Evolutionary conservation across 2,797 vertebrate species (phyloP).

Genomic region (Falco berigora): DNA sequence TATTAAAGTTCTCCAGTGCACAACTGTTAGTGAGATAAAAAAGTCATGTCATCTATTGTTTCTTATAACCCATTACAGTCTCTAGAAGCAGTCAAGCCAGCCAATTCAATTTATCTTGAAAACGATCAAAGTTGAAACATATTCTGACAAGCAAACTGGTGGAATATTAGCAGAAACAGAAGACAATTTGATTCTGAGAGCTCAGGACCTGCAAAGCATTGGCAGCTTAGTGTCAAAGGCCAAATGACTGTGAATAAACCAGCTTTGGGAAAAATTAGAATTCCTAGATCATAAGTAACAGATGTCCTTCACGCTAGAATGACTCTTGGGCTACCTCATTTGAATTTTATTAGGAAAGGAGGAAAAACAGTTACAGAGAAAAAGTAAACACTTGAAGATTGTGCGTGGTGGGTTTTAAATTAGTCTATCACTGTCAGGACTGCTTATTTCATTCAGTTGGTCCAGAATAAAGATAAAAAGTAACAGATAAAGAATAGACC

Average conservation of each 20-base stretch:
- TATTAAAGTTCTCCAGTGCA: slow-evolving; percentile 16
- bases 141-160: neutral
- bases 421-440: neutral
- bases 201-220: neutral
- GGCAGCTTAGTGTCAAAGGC: neutral
- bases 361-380: neutral
- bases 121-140: neutral
- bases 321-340: neutral
- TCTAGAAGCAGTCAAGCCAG: slow-evolving; percentile 13
- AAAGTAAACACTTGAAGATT: neutral
- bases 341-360: slow-evolving; percentile 20
- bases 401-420: neutral
- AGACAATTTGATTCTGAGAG: slow-evolving; percentile 14
- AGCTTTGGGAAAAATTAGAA: neutral
- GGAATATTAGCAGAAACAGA: neutral
- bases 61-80: neutral
- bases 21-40: neutral
- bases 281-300: slow-evolving; percentile 2
- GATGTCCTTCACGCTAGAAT: neutral
- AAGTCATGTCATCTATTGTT: slow-evolving; percentile 18
- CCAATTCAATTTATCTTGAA: slow-evolving; percentile 5
- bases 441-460: neutral
- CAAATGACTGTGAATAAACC: slow-evolving; percentile 1
- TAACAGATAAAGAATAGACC: neutral
- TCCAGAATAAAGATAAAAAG: neutral